Conservation (phyloP, 2,888 invertebrate species). For the Sarcophaga subvicina region DNA sequence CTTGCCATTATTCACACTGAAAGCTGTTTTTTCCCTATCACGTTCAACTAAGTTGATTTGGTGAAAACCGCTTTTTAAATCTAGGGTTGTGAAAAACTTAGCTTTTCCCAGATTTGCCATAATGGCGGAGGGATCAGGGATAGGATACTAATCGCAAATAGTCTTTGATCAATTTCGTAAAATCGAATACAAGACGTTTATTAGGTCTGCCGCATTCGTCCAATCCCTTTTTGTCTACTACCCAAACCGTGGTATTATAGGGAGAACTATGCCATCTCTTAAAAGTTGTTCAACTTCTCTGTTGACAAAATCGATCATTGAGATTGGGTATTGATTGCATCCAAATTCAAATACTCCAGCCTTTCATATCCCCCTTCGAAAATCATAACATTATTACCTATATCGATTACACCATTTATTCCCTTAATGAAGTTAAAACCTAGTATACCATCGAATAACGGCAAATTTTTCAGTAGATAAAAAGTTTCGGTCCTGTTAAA, state of each 20-base stretch:
- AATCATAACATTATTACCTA: no score
- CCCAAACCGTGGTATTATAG: conserved; percentile 2
- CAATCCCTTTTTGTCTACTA: conserved; percentile 12
- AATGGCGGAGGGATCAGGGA: conserved; percentile 35
- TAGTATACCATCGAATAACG: conserved; percentile 40
- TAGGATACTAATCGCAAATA: not conserved
- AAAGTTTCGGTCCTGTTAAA: conserved; percentile 17
- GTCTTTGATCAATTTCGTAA: conserved; percentile 28
- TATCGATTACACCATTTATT: conserved; percentile 14
- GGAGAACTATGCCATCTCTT: not conserved
- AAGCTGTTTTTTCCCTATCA: conserved; percentile 43
- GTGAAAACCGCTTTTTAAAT: conserved; percentile 46
- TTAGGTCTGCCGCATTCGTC: conserved; percentile 15
- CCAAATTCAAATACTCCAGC: no score
- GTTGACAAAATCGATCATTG: no score
- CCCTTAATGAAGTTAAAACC: conserved; percentile 32
- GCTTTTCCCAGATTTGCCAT: conserved; percentile 43
- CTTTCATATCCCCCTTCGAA: no score
- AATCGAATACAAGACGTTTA: conserved; percentile 54
- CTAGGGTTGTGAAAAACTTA: conserved; percentile 40
- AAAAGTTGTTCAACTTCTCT: no score
- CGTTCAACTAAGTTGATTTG: conserved; percentile 29
- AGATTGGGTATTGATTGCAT: no score
- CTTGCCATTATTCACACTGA: not conserved
- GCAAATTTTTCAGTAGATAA: conserved; percentile 33